Evolutionary conservation across 1,140 invertebrate genomes (phyloP).

Genomic region (Hylyphantes graminicola): DNA sequence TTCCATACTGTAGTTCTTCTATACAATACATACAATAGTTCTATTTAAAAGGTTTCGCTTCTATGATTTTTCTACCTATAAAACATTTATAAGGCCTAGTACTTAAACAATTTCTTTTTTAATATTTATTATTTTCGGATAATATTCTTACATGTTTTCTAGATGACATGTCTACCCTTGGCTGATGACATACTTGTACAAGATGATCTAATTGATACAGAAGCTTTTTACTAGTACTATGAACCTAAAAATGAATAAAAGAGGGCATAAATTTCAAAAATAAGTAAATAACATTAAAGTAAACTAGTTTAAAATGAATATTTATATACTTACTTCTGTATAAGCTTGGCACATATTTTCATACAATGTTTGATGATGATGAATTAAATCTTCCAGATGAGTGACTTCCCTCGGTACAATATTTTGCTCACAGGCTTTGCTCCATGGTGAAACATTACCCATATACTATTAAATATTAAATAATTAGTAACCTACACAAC

Average conservation of each 20-base stretch:
- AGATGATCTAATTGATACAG: constrained; percentile 94
- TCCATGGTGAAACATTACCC: constrained; percentile 90
- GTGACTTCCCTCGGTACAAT: constrained; percentile 85
- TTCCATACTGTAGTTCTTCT: no score
- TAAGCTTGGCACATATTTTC: constrained; percentile 97
- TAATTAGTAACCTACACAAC: neutral
- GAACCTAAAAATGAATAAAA: constrained; percentile 74
- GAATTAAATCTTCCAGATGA: constrained; percentile 88
- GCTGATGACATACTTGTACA: constrained; percentile 94
- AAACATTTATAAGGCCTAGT: no score
- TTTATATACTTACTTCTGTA: constrained; percentile 81
- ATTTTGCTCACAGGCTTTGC: constrained; percentile 81
- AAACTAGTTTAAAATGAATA: neutral
- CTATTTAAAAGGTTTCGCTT: no score
- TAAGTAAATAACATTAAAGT: neutral
- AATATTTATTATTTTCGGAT: no score
- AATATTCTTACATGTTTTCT: constrained; percentile 78
- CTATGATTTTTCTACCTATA: no score
- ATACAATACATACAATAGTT: no score
- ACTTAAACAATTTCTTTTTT: no score
- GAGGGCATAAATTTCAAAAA: neutral
- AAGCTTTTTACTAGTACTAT: constrained; percentile 96
- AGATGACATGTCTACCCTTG: constrained; percentile 75
- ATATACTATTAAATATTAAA: constrained; percentile 76
- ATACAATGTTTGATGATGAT: constrained; percentile 92